phyloP scores from a whole-genome alignment of 1,140 invertebrate species.

The Leptinotarsa texana region DNA sequence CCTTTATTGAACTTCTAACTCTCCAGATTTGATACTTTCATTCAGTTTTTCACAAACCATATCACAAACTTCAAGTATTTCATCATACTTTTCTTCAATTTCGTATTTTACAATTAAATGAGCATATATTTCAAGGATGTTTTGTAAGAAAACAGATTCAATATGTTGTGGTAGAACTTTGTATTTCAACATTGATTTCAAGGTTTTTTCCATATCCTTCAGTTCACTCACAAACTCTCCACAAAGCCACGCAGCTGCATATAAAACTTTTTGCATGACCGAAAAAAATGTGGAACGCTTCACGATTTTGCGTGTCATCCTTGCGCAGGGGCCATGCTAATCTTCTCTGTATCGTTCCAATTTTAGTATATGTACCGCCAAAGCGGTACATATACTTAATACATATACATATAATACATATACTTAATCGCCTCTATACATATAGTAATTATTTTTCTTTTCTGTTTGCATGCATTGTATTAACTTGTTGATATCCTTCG shows the following conservation, averaged over 20 bases:
- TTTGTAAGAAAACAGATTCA: conserved; percentile 95
- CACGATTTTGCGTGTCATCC: conserved; percentile 90
- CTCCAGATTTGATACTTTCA: conserved; percentile 84
- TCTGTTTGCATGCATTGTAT: no score
- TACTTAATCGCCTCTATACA: no score
- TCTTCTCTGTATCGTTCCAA: conserved; percentile 92
- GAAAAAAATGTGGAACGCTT: conserved; percentile 50
- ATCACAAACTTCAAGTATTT: conserved; percentile 66
- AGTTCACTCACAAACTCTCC: conserved; percentile 92
- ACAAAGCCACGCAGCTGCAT: conserved; percentile 97
- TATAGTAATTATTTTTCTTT: no score
- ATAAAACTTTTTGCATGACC: conserved; percentile 62
- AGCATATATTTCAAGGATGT: conserved; percentile 89
- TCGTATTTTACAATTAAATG: conserved; percentile 74
- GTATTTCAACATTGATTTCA: conserved; percentile 82
- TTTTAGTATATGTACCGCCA: conserved; percentile 79
- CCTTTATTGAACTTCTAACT: conserved; percentile 96
- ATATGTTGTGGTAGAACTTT: conserved; percentile 92
- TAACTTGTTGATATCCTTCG: no score
- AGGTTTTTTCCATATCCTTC: conserved; percentile 73
- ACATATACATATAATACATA: no score
- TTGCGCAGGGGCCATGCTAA: conserved; percentile 93
- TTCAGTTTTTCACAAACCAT: conserved; percentile 77
- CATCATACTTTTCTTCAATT: conserved; percentile 61
- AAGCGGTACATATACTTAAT: no score